These are phyloP conservation scores for Stenodera caucasica DNA, from an alignment of 2,888 invertebrate species.

Conservation along the genomic window DNA sequence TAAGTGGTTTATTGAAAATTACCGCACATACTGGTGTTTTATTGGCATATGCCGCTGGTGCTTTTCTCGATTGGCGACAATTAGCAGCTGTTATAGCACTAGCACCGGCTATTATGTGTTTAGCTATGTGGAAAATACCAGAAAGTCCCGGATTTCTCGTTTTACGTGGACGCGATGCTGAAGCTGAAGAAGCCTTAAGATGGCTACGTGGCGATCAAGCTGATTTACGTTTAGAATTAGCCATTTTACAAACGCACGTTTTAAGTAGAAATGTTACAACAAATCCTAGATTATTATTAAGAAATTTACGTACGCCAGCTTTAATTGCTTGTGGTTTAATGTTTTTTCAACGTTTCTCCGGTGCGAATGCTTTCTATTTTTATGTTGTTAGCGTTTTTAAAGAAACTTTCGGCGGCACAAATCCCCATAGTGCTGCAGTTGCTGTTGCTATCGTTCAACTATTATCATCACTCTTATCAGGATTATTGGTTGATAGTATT, in stretches of 20 bases:
- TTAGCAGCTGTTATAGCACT: constrained; percentile 79
- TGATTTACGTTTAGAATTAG: constrained; percentile 75
- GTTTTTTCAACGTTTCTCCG: constrained; percentile 86
- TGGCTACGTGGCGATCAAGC: constrained; percentile 79
- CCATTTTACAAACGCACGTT: constrained; percentile 71
- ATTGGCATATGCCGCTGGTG: constrained; percentile 80
- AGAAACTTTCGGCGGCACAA: constrained; percentile 78
- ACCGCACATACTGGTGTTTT: constrained; percentile 84
- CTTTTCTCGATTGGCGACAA: constrained; percentile 82
- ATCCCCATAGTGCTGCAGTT: constrained; percentile 82
- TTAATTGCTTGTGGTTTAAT: constrained; percentile 82
- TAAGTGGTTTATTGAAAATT: constrained; percentile 85
- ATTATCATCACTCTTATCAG: constrained; percentile 80
- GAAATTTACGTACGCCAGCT: constrained; percentile 68
- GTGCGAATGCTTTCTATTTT: constrained; percentile 82
- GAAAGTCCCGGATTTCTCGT: constrained; percentile 88
- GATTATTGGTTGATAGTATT: constrained; percentile 80
- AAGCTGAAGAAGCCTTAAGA: constrained; percentile 73
- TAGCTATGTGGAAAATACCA: constrained; percentile 77
- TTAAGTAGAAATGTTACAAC: constrained; percentile 52
- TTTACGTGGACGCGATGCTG: constrained; percentile 73
- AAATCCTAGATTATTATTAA: constrained; percentile 43
- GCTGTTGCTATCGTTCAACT: constrained; percentile 84
- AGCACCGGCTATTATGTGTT: constrained; percentile 75
- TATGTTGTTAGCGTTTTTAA: constrained; percentile 86